phyloP scores from a whole-genome alignment of 2,888 invertebrate genomes.

The Torymus tubicola region DNA sequence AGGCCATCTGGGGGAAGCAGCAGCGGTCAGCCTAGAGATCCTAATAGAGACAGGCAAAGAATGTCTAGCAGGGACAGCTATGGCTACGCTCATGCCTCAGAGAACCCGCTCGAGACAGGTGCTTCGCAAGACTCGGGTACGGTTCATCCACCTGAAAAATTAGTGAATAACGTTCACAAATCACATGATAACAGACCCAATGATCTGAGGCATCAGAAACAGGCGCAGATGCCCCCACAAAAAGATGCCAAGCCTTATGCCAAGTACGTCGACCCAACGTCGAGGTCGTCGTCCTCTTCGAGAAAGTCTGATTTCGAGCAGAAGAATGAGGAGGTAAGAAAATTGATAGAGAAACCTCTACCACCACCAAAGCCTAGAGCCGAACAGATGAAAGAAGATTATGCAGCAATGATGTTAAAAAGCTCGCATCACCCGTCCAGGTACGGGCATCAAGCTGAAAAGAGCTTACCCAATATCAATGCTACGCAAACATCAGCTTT shows the following conservation, averaged over 20 bases:
- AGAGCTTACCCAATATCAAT: slow-evolving; percentile 38
- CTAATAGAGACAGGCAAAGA: slow-evolving; percentile 64
- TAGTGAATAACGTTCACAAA: slow-evolving; percentile 67
- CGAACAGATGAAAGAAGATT: slow-evolving; percentile 67
- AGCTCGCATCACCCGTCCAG: slow-evolving; percentile 68
- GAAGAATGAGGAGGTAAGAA: slow-evolving; percentile 71
- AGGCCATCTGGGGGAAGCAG: slow-evolving; percentile 50
- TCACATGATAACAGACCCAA: slow-evolving; percentile 67
- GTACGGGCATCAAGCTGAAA: slow-evolving; percentile 62
- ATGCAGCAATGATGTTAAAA: slow-evolving; percentile 68
- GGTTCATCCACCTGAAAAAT: slow-evolving; percentile 64
- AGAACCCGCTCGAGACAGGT: no score
- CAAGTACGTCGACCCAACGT: slow-evolving; percentile 65
- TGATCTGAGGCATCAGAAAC: slow-evolving; percentile 68
- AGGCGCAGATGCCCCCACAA: slow-evolving; percentile 58
- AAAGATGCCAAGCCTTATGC: slow-evolving; percentile 67
- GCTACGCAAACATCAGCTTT: slow-evolving; percentile 45
- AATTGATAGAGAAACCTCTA: slow-evolving; percentile 71
- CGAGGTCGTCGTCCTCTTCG: slow-evolving; percentile 17
- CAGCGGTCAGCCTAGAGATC: slow-evolving; percentile 62
- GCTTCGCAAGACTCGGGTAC: slow-evolving; percentile 60
- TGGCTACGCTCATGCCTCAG: no score
- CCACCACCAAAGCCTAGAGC: slow-evolving; percentile 67
- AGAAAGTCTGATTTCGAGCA: slow-evolving; percentile 68
- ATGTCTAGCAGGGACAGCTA: slow-evolving; percentile 65